phyloP scores from a whole-genome alignment of 1,140 invertebrate genomes.

The Ptiloglossa arizonensis region DNA sequence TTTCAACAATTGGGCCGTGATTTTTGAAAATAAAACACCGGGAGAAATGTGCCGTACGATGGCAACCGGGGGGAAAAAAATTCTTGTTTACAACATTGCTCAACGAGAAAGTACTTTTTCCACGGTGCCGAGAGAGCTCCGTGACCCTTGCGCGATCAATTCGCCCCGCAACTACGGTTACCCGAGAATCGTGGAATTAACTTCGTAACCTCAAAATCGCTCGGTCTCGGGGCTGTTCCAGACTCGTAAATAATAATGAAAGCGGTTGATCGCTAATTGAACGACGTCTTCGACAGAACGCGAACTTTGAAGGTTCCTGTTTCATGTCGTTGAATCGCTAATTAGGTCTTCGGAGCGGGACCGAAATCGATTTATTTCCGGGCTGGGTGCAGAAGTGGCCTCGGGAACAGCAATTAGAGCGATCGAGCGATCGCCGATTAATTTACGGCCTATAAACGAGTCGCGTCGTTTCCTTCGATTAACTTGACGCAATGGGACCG shows the following conservation, averaged over 20 bases:
- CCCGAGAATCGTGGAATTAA: neutral
- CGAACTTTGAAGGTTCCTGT: constrained; percentile 25
- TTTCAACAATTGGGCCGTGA: no score
- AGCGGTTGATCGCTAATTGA: constrained; percentile 26
- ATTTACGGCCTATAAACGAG: constrained; percentile 30
- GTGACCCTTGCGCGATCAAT: no score
- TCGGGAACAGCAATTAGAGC: constrained; percentile 26
- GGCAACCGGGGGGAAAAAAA: no score
- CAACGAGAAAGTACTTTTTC: no score
- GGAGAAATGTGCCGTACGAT: no score
- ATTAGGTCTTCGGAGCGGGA: constrained; percentile 32
- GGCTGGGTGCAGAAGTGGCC: neutral
- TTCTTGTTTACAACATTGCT: no score
- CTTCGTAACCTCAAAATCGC: neutral
- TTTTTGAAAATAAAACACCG: no score
- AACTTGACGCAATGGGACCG: neutral
- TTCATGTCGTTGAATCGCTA: constrained; percentile 38
- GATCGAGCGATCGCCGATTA: constrained; percentile 42
- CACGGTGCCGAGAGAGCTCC: no score
- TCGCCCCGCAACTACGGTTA: neutral
- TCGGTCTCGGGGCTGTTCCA: neutral
- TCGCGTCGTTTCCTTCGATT: constrained; percentile 10
- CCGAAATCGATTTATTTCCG: constrained; percentile 47
- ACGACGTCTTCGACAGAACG: constrained; percentile 10
- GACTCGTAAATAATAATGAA: constrained; percentile 37